A percentile compares a stretch with the other conserved stretches of the same genome.
Evolutionary conservation across 64 coral and sea anemone species (phyloP).

Genomic region (Pocillopora verrucosa): DNA sequence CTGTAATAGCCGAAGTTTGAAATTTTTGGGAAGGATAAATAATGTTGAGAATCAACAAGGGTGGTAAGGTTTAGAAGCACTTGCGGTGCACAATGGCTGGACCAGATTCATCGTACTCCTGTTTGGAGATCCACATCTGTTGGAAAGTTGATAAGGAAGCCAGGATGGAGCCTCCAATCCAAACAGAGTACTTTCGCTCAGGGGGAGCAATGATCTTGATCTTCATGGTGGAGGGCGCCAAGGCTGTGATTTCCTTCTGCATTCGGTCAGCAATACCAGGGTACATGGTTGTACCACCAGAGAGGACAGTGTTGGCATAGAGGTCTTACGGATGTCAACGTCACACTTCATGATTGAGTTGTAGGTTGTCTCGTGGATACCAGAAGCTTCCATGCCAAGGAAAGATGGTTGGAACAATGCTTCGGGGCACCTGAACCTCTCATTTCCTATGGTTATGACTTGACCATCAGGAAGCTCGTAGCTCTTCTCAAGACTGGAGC

Average conservation of each 20-base stretch:
- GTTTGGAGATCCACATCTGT: conserved; percentile 93
- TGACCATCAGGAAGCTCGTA: conserved; percentile 78
- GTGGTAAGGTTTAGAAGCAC: conserved; percentile 53
- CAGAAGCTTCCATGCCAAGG: conserved; percentile 75
- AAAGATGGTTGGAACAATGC: conserved; percentile 79
- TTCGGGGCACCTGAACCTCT: conserved; percentile 79
- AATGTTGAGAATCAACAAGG: neutral
- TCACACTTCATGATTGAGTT: conserved; percentile 95
- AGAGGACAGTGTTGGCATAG: conserved; percentile 80
- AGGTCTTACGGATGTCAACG: conserved; percentile 86
- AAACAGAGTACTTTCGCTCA: conserved; percentile 88
- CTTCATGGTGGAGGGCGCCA: conserved; percentile 89
- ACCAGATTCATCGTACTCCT: conserved; percentile 89
- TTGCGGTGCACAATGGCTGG: conserved; percentile 88
- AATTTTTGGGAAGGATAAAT: neutral
- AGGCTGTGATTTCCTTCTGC: conserved; percentile 83
- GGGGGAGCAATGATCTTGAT: conserved; percentile 91
- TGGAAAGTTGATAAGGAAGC: conserved; percentile 88
- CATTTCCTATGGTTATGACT: conserved; percentile 84
- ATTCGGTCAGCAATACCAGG: conserved; percentile 82
- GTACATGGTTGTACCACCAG: conserved; percentile 84
- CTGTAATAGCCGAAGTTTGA: neutral
- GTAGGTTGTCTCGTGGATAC: conserved; percentile 85
- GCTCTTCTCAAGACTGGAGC: conserved; percentile 84
- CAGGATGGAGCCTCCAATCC: conserved; percentile 86